Evolutionary conservation across 2,888 invertebrate genomes (phyloP), one percentile per base, ranked within the genome.

Genomic region (Drymonia ruficornis): DNA sequence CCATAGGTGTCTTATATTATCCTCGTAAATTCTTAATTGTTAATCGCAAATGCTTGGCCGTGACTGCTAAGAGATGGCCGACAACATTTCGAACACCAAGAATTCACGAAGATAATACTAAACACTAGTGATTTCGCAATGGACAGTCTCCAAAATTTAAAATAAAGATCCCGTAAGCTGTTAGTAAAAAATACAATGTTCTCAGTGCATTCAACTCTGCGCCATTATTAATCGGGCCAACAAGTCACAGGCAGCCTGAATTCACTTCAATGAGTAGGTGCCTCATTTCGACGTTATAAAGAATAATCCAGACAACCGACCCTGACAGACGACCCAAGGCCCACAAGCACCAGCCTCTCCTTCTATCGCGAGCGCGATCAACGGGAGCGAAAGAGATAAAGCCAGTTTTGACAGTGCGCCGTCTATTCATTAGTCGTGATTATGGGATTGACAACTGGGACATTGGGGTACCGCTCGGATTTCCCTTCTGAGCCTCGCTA

Each of bases 381-480:
- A 55, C 63, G 71, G 18, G 85, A 55, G 67, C 60, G 82, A 92
- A 64, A 71, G 86, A 81, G 91, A 91, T 71, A 69, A 77, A 63
- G 61, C 59, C 69, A 78, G 61, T 77, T 87, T 79, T 80, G 84
- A 77, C 76, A 80, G 70, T 67, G 70, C 80, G 77, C 67, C 87
- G 81, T 82, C 90, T 88, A 89, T 89, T 92, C 91, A 92, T 92
- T 92, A 92, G 91, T 88, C 78, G 86, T 84, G 87, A 87, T 87
- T 89, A 89, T 78, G 81, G 77, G 90, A 89, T 89, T 90, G 90
- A 90, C 90, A 90, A 87, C 83, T 84, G 89, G 89, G 87, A 86
- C 85, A 83, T 76, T 76, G 82, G 84, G 87, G 83, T 82, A 86
- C 75, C 77, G 75, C 81, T 78, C 78, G 78, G 82, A 84, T 88